Conservation (phyloP, 2,888 invertebrate species). For the Troglohyphantes excavatus region DNA sequence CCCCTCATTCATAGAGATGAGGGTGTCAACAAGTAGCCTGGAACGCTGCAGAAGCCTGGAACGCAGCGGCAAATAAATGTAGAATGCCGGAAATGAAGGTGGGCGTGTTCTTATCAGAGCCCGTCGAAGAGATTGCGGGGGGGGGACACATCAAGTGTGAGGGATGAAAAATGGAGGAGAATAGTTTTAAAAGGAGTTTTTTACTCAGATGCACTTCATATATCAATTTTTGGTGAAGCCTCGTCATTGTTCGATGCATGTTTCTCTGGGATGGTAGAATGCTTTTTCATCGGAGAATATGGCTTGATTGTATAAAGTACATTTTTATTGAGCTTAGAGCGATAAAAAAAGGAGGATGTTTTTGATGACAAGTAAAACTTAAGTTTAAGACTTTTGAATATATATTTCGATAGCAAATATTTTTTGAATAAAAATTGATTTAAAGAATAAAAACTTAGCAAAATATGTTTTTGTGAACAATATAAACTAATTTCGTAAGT, state of each 20-base stretch:
- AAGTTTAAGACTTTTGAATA: too few relatives aligned
- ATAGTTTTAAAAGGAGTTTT: slow-evolving; percentile 23
- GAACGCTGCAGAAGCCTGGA: neutral
- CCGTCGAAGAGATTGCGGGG: too few relatives aligned
- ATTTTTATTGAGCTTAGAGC: too few relatives aligned
- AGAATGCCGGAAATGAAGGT: slow-evolving; percentile 42
- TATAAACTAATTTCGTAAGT: too few relatives aligned
- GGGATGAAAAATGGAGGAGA: slow-evolving; percentile 27
- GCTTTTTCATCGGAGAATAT: too few relatives aligned
- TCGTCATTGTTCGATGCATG: neutral
- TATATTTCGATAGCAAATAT: too few relatives aligned
- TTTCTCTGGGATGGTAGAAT: neutral
- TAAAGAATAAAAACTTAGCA: too few relatives aligned
- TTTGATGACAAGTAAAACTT: too few relatives aligned
- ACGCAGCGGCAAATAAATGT: slow-evolving; percentile 4
- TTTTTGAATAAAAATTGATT: too few relatives aligned
- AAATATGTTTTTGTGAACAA: too few relatives aligned
- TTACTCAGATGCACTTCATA: slow-evolving; percentile 8
- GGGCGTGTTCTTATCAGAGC: slow-evolving; percentile 27
- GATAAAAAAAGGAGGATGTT: too few relatives aligned
- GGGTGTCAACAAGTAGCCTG: slow-evolving; percentile 53
- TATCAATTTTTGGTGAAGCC: neutral
- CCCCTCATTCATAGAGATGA: slow-evolving; percentile 51
- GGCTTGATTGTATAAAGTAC: too few relatives aligned
- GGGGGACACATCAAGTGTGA: neutral